Base-by-base conservation (phyloP, 2,113 vertebrate species). In the Phylloscopus whistleri region DNA sequence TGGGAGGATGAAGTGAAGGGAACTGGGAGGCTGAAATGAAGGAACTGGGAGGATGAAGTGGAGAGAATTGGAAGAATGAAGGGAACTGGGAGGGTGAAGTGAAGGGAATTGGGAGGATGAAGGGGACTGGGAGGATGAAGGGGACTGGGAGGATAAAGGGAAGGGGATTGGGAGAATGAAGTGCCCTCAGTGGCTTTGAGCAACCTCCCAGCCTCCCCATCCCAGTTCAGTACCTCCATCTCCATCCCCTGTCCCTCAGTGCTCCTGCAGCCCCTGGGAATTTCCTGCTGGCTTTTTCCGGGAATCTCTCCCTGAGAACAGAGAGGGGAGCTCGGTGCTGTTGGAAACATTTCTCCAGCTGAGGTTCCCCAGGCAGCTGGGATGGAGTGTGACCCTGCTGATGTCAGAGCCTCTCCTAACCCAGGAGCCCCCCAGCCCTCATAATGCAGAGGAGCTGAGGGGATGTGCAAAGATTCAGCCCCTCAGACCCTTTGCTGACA, bases 211-310 rank as follows among this genome's bases (percentile, higher is more conserved):
- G 28, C 83, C 73, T 44, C 8, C 1, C 48, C 19, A 7, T 26
- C 74, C 94, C 78, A 17, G 8, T 49, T 41, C 66, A 62, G 56
- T 6, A 3, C 93, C 41, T 68, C 93, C 68, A 52, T 60, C 86
- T 74, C 63, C n/a, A 58, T 79, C 37, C 76, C 33, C 94, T 52
- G 72, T 58, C 79, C 85, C 91, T 87, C 84, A 2, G 91, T 1
- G 9, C 59, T 68, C 35, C 51, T 27, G 52, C 95, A 89, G 60
- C 87, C 84, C 53, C 8, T 6, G 64, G 88, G 91, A 44, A 53
- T 89, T 89, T 9, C 86, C 84, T 53, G 69, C 91, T 88, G 22
- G 87, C 30, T 84, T 78, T 64, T 79, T 9, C 81, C 83, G 60
- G 59, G 74, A 66, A 27, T 82, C n/a, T 89, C 72, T 62, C 69